Conservation (phyloP, 2,888 invertebrate species). For the Scrobipalpa costella region DNA sequence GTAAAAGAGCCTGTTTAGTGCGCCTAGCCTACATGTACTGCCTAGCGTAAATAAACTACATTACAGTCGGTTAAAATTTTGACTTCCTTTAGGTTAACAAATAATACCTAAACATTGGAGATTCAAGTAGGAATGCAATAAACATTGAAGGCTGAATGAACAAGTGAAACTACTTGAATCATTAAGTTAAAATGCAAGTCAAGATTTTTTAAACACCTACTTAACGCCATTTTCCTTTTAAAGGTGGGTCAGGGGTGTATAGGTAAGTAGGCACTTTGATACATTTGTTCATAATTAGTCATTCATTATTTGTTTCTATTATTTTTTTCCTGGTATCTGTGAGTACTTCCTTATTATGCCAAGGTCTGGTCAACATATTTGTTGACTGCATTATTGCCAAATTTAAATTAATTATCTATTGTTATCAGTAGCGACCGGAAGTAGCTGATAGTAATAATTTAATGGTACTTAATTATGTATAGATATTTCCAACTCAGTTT, state of each 20-base stretch:
- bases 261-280: neutral
- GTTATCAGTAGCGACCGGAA: neutral
- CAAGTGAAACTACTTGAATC: neutral
- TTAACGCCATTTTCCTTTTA: neutral
- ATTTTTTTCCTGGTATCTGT: constrained; percentile 3
- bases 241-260: neutral
- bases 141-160: neutral
- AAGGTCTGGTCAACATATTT: constrained; percentile 2
- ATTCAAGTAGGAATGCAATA: neutral
- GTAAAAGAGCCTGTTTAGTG: too few species aligned
- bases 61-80: too few species aligned
- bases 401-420: neutral
- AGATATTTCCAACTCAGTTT: too few species aligned
- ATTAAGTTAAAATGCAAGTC: neutral
- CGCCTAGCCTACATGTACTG: too few species aligned
- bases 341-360: neutral
- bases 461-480: neutral
- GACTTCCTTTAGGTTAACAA: neutral
- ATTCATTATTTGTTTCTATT: neutral
- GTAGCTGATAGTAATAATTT: neutral
- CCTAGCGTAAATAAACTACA: too few species aligned
- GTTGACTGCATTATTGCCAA: neutral
- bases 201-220: neutral
- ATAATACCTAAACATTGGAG: neutral
- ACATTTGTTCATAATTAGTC: neutral